These are phyloP conservation scores for Capreolus pygargus DNA, from an alignment of 2,113 vertebrate species.

Conservation along the genomic window DNA sequence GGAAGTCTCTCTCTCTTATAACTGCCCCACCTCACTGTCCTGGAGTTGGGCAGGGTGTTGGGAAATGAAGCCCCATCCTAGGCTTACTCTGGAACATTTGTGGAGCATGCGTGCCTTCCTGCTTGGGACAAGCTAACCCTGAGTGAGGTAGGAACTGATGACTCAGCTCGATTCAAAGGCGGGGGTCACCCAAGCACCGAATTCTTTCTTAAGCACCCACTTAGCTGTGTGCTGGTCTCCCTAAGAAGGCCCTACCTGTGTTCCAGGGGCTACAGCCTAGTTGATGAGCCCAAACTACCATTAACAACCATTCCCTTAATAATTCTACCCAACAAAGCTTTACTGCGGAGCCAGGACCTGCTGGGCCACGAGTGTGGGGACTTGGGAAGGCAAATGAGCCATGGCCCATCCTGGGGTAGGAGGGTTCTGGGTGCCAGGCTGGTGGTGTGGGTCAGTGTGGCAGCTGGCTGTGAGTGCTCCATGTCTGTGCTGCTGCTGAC, in stretches of 20 bases:
- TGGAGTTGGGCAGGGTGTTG: background rate
- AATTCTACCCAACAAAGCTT: background rate
- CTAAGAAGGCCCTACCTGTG: background rate
- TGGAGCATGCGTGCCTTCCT: background rate
- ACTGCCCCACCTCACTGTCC: background rate
- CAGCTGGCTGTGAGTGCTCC: background rate
- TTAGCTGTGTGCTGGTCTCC: background rate
- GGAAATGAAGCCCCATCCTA: background rate
- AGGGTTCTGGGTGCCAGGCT: background rate
- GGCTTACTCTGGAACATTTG: background rate
- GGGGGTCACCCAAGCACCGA: background rate
- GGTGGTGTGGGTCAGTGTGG: background rate
- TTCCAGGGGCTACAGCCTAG: background rate
- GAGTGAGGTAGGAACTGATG: background rate
- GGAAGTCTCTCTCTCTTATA: background rate
- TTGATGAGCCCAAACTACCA: background rate
- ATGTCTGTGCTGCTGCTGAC: background rate
- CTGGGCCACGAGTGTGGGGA: background rate
- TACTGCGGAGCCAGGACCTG: background rate
- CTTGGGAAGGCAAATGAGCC: background rate
- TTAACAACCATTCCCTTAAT: background rate
- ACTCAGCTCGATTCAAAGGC: background rate
- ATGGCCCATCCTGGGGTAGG: background rate
- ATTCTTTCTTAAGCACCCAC: background rate
- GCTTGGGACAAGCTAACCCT: background rate